These are phyloP conservation scores for Thaumetopoea pityocampa DNA, from an alignment of 1,140 invertebrate species.

Conservation along the genomic window DNA sequence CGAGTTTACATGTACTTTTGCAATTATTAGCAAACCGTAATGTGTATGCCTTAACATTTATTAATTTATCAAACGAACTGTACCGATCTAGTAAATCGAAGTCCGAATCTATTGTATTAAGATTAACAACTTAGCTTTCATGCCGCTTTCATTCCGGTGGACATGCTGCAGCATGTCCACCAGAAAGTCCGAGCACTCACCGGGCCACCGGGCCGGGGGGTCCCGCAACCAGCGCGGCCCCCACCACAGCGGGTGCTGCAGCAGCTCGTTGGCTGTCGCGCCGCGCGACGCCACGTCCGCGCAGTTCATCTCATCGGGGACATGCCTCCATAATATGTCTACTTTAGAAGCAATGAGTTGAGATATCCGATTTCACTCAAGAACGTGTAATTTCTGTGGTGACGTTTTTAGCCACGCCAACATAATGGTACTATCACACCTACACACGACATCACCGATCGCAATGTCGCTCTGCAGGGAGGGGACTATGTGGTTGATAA, in stretches of 20 bases:
- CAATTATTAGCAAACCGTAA: constrained; percentile 1
- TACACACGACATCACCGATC: background rate
- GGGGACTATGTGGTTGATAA: background rate
- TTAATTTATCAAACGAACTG: background rate
- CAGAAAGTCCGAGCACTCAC: background rate
- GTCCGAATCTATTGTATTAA: background rate
- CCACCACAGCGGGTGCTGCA: background rate
- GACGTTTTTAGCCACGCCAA: background rate
- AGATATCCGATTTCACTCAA: background rate
- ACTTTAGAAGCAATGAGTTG: background rate
- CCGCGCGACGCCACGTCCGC: background rate
- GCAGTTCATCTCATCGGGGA: background rate
- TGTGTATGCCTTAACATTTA: background rate
- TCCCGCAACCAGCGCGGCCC: background rate
- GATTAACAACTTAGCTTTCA: too few species aligned
- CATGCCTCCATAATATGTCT: background rate
- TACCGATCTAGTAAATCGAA: background rate
- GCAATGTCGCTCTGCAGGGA: background rate
- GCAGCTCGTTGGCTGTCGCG: background rate
- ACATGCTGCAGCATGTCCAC: background rate
- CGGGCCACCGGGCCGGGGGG: background rate
- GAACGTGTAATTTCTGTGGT: background rate
- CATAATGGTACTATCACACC: constrained; percentile 1
- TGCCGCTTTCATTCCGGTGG: too few species aligned
- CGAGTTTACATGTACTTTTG: background rate